Base-by-base conservation (phyloP, 2,888 invertebrate genomes). In the Sesia bembeciformis region DNA sequence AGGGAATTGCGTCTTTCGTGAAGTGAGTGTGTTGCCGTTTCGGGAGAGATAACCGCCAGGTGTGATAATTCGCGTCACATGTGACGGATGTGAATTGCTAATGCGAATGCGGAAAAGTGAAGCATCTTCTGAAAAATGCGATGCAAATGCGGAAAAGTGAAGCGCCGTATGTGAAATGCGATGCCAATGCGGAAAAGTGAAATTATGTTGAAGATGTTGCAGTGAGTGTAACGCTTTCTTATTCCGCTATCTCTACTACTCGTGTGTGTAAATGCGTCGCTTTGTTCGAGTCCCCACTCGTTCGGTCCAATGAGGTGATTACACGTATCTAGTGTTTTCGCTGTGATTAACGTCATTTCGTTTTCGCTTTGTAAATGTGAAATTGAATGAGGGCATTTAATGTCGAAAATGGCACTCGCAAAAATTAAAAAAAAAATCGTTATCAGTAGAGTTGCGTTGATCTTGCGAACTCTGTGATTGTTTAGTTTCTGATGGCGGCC, bases 351-450 rank as follows among this genome's bases (percentile, higher is more conserved):
- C 60, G 56, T 58, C 58, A 60, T 63, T 57, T 61, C 63, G 61
- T 65, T 67, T 67, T 70, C 62, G 70, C 69, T 68, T 56, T 70
- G 69, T 66, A 66, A 61, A 66, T 66, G 67, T 59, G 56, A 52
- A 59, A 66, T 54, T 61, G 59, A 58, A 61, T 57, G 61, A 62
- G 49, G 62, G 62, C 59, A 46, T 46, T 46, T 46, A 8, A 46
- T 23, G 23, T 23, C 23, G 23, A 23, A 23, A 23, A 23, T 23
- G 23, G 23, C 23, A 23, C 2, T 23, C 2, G 23, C 23, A 23
- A 23, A 23, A 23, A 23, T 23, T 23, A 23, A 23, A 23, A 23
- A 23, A 23, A 23, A 23, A 23, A 23, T 23, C 23, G 23, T n/a
- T n/a, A n/a, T n/a, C n/a, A n/a, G n/a, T 23, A 23, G 23, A 23